phyloP scores from a whole-genome alignment of 2,888 invertebrate genomes.

The Chirona hameri region DNA sequence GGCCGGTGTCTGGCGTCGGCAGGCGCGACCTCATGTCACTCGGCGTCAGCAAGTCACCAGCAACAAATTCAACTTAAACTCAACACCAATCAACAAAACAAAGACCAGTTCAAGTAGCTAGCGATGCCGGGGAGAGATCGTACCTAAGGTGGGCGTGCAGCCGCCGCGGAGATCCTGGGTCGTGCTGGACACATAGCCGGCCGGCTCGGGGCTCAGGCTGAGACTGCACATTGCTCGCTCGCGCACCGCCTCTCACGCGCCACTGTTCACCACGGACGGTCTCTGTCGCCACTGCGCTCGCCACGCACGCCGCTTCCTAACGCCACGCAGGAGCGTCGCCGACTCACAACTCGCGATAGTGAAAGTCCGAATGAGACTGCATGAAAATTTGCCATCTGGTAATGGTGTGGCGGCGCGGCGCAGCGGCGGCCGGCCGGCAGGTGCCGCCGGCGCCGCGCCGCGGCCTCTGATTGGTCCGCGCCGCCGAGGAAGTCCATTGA shows the following conservation, averaged over 20 bases:
- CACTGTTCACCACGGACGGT: neutral
- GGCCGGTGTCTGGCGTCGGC: no score
- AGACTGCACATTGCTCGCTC: conserved; percentile 7
- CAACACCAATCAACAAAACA: neutral
- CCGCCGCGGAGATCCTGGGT: neutral
- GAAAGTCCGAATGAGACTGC: conserved; percentile 27
- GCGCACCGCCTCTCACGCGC: neutral
- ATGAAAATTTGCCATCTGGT: conserved; percentile 13
- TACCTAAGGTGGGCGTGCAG: neutral
- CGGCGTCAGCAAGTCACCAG: neutral
- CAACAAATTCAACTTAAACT: neutral
- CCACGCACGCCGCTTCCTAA: neutral
- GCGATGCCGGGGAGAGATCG: neutral
- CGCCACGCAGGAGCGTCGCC: neutral
- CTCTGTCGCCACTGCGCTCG: neutral
- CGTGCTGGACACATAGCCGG: conserved; percentile 24
- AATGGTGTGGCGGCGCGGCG: no score
- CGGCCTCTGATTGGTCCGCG: neutral
- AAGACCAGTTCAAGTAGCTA: neutral
- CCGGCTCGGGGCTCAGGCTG: neutral
- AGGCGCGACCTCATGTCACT: no score
- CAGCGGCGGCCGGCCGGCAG: neutral
- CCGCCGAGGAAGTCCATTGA: conserved; percentile 25
- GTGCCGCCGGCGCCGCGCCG: neutral
- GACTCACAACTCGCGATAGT: neutral